A percentile compares a stretch with the other conserved stretches of the same genome.
phyloP scores from a whole-genome alignment of 2,113 vertebrate species.

The Siniperca chuatsi region DNA sequence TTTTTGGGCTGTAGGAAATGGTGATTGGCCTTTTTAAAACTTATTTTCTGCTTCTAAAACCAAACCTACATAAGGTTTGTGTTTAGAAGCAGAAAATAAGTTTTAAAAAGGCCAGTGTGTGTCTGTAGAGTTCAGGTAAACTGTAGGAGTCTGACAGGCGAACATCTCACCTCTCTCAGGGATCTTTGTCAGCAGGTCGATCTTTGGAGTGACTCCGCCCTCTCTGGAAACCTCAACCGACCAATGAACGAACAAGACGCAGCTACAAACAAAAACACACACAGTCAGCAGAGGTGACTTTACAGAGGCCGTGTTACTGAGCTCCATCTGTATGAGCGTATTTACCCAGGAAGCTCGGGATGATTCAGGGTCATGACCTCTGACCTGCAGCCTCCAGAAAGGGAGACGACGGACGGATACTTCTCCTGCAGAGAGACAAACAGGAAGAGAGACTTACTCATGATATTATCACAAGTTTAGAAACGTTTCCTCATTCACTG shows the following conservation, averaged over 20 bases:
- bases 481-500: not conserved
- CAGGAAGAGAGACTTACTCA: not conserved
- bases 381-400: conserved; percentile 68
- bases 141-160: too few species aligned
- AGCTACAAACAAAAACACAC: conserved; percentile 32
- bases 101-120: too few species aligned
- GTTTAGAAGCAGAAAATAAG: too few species aligned
- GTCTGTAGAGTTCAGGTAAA: not conserved
- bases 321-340: not conserved
- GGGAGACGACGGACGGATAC: conserved; percentile 54
- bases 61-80: not conserved
- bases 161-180: conserved; percentile 65
- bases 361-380: conserved; percentile 72
- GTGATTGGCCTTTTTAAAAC: not conserved
- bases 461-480: not conserved
- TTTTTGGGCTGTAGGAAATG: not conserved
- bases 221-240: conserved; percentile 63
- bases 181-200: conserved; percentile 73
- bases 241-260: conserved; percentile 64
- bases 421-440: conserved; percentile 65
- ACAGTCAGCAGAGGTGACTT: not conserved
- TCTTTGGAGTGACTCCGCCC: conserved; percentile 52
- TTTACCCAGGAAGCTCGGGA: conserved; percentile 72
- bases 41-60: not conserved
- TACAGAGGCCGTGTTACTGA: not conserved